Base-by-base conservation (phyloP, 1,140 invertebrate species). In the Heliconius himera region DNA sequence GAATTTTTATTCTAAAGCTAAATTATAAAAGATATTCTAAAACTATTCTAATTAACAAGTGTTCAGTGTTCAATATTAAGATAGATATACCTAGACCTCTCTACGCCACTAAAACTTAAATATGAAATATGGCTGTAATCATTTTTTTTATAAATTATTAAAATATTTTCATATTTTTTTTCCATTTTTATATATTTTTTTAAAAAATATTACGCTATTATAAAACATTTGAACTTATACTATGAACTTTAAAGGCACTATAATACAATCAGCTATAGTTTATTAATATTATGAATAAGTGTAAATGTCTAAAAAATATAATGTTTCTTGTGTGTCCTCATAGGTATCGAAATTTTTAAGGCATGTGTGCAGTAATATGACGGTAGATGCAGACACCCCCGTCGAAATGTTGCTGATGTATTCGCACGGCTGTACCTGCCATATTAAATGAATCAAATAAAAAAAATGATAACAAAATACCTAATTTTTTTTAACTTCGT, bases 301-400 rank as follows among this genome's bases (percentile, higher is more conserved):
- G 60, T 66, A 66, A 66, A 66, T 66, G 9, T 66, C 60, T 66
- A 66, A 26, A 66, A 66, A 66, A 66, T 66, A 66, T 66, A 26
- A 66, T 66, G 26, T 29, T 66, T 60, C 54, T 22, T 22, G 54
- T 51, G 16, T 60, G 54, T 60, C 54, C n/a, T 13, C 51, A 9
- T 20, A 22, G n/a, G n/a, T 60, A 60, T 60, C 54, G 54, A 22
- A 66, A 29, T 66, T 3, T 66, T 16, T 66, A 66, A 66, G 60
- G 60, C 60, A 56, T 22, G 22, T 22, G 11, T 29, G 5, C 16
- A 46, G 22, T 56, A 9, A 22, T 11, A 56, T 60, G 9, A 26
- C 26, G n/a, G 54, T 60, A 60, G 11, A 26, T 60, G 54, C 54
- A 60, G 0, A 11, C 54, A 22, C 2, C 22, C 8, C 60, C 11